Base-by-base conservation (phyloP, 2,113 vertebrate genomes). In the Dicaeum eximium region DNA sequence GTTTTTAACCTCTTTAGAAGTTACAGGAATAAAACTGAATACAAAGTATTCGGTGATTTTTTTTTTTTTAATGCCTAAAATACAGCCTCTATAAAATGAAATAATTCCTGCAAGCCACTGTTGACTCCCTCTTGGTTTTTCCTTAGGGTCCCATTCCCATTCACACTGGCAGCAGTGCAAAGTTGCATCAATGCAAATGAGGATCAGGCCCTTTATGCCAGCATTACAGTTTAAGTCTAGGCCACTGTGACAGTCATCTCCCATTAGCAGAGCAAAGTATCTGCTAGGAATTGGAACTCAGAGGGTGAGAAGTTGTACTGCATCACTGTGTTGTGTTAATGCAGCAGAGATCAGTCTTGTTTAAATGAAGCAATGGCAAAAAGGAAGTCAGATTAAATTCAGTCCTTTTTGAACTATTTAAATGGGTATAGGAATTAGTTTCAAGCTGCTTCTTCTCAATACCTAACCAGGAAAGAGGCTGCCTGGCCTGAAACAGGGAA, bases 21-120 rank as follows among this genome's bases (percentile, higher is more conserved):
- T 51, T 67, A 62, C 47, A 38, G 64, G 40, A 95, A 53, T 89
- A 86, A 85, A 92, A 73, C 23, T 25, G 57, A 67, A 58, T 65
- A 13, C 13, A 62, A 64, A 81, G 25, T 17, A 27, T 62, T 78
- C 12, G 4, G 27, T 74, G 71, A 11, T 19, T 53, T 56, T 86
- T 94, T 87, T 10, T 37, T 88, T 54, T n/a, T n/a, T n/a, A n/a
- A 38, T 22, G 28, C 40, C 64, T 92, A 81, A 97, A 95, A 80
- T 91, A 72, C 6, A 83, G 35, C 47, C 40, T 61, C 79, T 62
- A 3, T 86, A 83, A 81, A 70, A 90, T 40, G 8, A 88, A 85
- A 62, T 78, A 10, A 11, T 94, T 81, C 73, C 65, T 72, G 37
- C 71, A 50, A 78, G 53, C 72, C 77, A 20, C 60, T 71, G 38